Conservation (phyloP, 2,113 vertebrate species). For the Hippolais icterina region DNA sequence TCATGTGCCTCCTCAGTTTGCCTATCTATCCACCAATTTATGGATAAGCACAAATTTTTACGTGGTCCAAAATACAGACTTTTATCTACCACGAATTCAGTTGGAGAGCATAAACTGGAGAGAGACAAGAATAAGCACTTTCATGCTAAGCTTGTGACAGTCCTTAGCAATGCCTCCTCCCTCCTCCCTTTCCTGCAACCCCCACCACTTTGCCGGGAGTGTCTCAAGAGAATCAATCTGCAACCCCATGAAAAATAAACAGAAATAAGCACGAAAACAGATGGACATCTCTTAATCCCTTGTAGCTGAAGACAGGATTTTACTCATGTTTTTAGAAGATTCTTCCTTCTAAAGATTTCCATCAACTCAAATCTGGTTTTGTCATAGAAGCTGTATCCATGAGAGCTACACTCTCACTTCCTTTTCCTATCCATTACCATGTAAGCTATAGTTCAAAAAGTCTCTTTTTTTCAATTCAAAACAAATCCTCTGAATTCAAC, state of each 20-base stretch:
- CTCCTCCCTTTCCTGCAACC: neutral
- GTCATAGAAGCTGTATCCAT: neutral
- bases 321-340: constrained; percentile 16
- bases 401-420: neutral
- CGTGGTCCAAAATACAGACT: neutral
- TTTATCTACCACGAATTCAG: neutral
- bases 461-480: neutral
- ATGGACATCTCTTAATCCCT: constrained; percentile 58
- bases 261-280: constrained; percentile 64
- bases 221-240: neutral
- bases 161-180: neutral
- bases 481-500: neutral
- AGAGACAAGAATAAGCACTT: neutral
- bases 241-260: constrained; percentile 23
- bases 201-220: neutral
- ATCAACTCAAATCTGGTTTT: neutral
- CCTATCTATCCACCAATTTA: neutral
- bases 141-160: neutral
- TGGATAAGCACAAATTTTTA: neutral
- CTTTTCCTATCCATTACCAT: neutral
- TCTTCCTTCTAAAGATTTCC: constrained; percentile 1
- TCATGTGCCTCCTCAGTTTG: neutral
- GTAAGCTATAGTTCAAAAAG: neutral
- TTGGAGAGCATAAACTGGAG: neutral
- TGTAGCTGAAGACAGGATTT: constrained; percentile 22